Conservation (phyloP, 2,113 vertebrate species). For the Notiomystis cincta region DNA sequence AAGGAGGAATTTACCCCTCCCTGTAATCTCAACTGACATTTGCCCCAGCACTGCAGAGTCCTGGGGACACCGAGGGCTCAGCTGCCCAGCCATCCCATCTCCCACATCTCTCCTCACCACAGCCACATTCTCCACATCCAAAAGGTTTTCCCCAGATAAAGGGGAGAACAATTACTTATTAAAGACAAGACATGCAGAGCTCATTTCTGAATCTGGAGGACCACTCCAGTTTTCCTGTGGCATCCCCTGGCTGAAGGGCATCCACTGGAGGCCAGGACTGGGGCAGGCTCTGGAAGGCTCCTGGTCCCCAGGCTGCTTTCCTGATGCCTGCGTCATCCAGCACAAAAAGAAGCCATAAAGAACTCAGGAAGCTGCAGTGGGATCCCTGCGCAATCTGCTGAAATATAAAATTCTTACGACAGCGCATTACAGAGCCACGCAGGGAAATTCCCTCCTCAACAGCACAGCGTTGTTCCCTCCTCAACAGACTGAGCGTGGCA, state of each 20-base stretch:
- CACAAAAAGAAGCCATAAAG: background rate
- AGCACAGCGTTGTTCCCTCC: background rate
- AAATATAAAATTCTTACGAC: background rate
- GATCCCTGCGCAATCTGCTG: background rate
- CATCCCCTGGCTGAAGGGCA: background rate
- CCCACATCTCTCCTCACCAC: background rate
- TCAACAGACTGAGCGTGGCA: background rate
- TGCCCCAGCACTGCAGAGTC: fast-evolving
- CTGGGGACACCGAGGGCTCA: background rate
- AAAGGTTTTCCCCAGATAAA: background rate
- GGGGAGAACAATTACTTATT: background rate
- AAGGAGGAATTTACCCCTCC: background rate
- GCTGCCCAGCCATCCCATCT: background rate
- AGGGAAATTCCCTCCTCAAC: background rate
- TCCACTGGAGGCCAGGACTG: background rate
- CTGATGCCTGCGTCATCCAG: fast-evolving
- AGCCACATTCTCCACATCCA: fast-evolving
- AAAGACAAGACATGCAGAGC: background rate
- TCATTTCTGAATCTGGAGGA: background rate
- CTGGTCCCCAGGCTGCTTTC: background rate
- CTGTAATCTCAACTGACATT: fast-evolving
- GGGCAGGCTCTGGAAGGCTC: background rate
- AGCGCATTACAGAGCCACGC: background rate
- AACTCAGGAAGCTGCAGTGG: background rate
- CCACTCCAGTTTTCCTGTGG: background rate